Conservation (phyloP, 2,888 invertebrate genomes). For the Mythimna albipuncta region DNA sequence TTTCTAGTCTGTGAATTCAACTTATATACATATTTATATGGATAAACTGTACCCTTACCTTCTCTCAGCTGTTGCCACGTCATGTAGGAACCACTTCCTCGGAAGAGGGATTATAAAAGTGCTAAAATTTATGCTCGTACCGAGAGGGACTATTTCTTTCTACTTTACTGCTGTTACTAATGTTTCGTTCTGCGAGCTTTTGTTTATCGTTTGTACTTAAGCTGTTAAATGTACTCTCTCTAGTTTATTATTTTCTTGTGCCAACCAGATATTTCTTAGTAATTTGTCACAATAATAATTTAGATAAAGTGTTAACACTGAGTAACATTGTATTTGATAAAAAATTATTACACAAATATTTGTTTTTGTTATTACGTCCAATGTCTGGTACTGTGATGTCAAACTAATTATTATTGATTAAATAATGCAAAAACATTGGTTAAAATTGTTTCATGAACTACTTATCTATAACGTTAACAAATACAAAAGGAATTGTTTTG, state of each 20-base stretch:
- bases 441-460: too few relatives aligned
- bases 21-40: slow-evolving; percentile 35
- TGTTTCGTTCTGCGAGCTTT: slow-evolving; percentile 29
- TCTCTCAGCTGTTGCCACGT: slow-evolving; percentile 74
- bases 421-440: too few relatives aligned
- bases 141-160: slow-evolving; percentile 48
- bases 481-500: too few relatives aligned
- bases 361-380: too few relatives aligned
- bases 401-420: too few relatives aligned
- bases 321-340: too few relatives aligned
- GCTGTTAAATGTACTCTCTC: slow-evolving; percentile 5
- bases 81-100: slow-evolving; percentile 68
- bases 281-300: background rate
- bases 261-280: background rate
- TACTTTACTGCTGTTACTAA: slow-evolving; percentile 31
- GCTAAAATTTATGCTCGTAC: slow-evolving; percentile 57
- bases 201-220: slow-evolving; percentile 30
- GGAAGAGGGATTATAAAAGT: slow-evolving; percentile 72
- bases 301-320: too few relatives aligned
- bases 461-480: too few relatives aligned
- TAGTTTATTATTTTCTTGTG: slow-evolving; percentile 9
- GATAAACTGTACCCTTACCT: slow-evolving; percentile 42
- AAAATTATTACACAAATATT: too few relatives aligned
- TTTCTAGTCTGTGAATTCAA: slow-evolving; percentile 25
- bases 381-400: too few relatives aligned